A percentile compares a stretch with the other conserved stretches of the same genome.
phyloP scores from a whole-genome alignment of 2,888 invertebrate species.

The Pocota personata region DNA sequence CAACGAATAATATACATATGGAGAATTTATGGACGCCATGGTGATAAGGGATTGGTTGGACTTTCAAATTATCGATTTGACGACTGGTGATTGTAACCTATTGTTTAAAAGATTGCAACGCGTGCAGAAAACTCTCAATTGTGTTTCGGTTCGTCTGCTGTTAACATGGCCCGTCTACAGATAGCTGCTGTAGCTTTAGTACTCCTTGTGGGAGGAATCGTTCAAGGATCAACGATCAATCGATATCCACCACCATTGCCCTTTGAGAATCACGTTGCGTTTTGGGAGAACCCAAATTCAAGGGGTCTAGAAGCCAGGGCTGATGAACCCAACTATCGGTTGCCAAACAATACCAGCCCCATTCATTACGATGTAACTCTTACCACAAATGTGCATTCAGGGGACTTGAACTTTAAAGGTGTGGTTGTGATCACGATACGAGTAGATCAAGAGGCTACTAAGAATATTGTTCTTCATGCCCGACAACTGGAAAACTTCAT shows the following conservation, averaged over 20 bases:
- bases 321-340: conserved; percentile 80
- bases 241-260: conserved; percentile 40
- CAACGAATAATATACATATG: neutral
- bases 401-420: conserved; percentile 81
- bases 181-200: neutral
- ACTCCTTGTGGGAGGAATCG: conserved; percentile 26
- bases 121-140: conserved; percentile 2
- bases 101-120: conserved; percentile 24
- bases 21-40: conserved; percentile 17
- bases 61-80: neutral
- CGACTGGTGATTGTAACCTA: neutral
- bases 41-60: conserved; percentile 26
- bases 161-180: conserved; percentile 45
- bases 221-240: conserved; percentile 40
- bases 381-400: conserved; percentile 81
- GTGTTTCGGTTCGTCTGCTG: neutral
- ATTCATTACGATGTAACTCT: conserved; percentile 84
- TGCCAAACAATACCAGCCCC: conserved; percentile 84
- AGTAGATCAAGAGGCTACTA: conserved; percentile 82
- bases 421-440: conserved; percentile 83
- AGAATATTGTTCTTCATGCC: conserved; percentile 80
- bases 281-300: conserved; percentile 23
- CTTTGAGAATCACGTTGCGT: neutral
- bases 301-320: neutral
- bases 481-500: conserved; percentile 31